phyloP scores from a whole-genome alignment of 2,888 invertebrate genomes.

The Carabus problematicus region DNA sequence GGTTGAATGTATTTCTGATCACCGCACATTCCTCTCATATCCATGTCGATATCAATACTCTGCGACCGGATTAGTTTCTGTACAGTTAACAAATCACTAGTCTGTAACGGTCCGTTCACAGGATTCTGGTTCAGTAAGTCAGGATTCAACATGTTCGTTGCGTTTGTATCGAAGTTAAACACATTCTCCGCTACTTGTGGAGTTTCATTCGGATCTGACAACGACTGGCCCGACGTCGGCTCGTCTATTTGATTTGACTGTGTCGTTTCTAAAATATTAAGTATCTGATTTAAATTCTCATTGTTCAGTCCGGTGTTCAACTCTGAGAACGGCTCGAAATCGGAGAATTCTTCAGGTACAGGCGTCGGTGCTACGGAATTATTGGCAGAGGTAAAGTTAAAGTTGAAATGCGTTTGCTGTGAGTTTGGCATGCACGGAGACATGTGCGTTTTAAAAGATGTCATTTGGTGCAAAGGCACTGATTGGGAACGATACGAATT shows the following conservation, averaged over 20 bases:
- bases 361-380: conserved; percentile 74
- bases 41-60: conserved; percentile 51
- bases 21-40: conserved; percentile 18
- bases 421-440: conserved; percentile 50
- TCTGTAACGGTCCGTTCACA: conserved; percentile 11
- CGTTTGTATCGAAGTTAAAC: conserved; percentile 29
- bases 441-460: conserved; percentile 52
- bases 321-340: conserved; percentile 70
- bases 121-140: conserved; percentile 11
- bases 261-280: conserved; percentile 66
- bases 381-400: conserved; percentile 60
- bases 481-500: conserved; percentile 72
- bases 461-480: conserved; percentile 74
- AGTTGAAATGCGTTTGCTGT: conserved; percentile 46
- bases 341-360: conserved; percentile 75
- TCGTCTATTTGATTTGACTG: conserved; percentile 30
- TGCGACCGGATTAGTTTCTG: conserved; percentile 56
- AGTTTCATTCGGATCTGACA: not conserved
- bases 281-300: conserved; percentile 71
- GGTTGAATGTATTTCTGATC: conserved; percentile 53
- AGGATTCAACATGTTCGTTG: conserved; percentile 18
- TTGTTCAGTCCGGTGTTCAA: conserved; percentile 64
- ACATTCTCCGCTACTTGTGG: conserved; percentile 15
- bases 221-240: not conserved
- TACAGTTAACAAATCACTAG: conserved; percentile 13